Conservation (phyloP, 1,140 invertebrate species). For the Listronotus oregonensis region DNA sequence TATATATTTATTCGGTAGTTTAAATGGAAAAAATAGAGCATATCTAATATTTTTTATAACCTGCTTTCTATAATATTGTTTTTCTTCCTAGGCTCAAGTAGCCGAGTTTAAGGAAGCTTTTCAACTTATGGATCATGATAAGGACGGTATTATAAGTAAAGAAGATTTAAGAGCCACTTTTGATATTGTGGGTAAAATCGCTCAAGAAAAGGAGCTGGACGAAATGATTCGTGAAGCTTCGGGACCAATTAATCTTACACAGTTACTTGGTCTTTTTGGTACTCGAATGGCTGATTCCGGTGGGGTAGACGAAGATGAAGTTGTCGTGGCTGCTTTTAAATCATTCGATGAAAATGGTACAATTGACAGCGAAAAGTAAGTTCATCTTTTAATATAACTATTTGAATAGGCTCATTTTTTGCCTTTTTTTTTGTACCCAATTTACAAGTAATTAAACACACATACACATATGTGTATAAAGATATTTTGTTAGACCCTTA, state of each 20-base stretch:
- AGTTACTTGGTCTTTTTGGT: constrained; percentile 90
- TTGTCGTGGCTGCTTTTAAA: constrained; percentile 92
- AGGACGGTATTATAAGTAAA: constrained; percentile 93
- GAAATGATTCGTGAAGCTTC: constrained; percentile 88
- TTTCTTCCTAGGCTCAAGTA: constrained; percentile 77
- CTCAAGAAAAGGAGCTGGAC: constrained; percentile 88
- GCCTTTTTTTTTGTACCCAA: no score
- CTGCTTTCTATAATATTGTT: no score
- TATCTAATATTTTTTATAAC: no score
- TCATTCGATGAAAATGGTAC: constrained; percentile 91
- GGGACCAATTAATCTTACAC: constrained; percentile 95
- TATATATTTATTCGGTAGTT: no score
- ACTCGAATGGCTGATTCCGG: constrained; percentile 81
- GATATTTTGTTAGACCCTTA: no score
- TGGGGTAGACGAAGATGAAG: constrained; percentile 89
- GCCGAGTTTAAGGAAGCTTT: constrained; percentile 97
- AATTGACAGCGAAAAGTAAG: constrained; percentile 82
- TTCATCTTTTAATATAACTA: background rate
- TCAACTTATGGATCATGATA: constrained; percentile 97
- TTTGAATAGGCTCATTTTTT: no score
- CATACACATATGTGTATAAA: no score
- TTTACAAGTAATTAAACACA: no score
- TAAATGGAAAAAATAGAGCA: no score
- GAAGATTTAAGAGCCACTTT: constrained; percentile 94
- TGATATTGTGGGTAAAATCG: constrained; percentile 90